phyloP scores from a whole-genome alignment of 2,113 vertebrate genomes.

The Dicrurus megarhynchus region DNA sequence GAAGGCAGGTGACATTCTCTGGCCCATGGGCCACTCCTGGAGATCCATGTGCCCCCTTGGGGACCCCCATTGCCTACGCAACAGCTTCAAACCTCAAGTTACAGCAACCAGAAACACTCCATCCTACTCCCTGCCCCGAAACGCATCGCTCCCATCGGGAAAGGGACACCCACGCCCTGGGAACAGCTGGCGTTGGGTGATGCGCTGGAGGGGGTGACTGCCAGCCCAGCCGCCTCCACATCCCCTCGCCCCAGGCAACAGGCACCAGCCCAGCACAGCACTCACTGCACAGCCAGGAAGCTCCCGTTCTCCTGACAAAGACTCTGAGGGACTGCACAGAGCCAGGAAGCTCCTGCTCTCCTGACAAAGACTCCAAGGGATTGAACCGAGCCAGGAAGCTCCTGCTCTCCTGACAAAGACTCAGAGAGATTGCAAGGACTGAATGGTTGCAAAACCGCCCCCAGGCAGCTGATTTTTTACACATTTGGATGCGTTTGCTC shows the following conservation, averaged over 20 bases:
- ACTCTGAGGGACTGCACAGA: fast-evolving
- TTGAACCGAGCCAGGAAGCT: background rate
- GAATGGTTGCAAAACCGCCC: fast-evolving
- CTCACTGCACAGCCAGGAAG: background rate
- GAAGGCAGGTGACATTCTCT: background rate
- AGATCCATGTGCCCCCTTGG: background rate
- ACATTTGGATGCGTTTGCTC: background rate
- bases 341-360: background rate
- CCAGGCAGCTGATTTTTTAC: background rate
- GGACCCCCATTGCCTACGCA: background rate
- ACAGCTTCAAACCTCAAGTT: background rate
- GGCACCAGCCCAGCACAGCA: background rate
- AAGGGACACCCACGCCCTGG: background rate
- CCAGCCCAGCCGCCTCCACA: background rate
- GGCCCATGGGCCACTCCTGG: background rate
- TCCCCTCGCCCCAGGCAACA: fast-evolving
- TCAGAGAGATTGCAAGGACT: background rate
- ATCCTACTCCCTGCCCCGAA: background rate
- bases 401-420: background rate
- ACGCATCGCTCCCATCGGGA: background rate
- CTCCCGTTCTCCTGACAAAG: background rate
- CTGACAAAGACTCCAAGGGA: background rate
- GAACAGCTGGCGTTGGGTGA: background rate
- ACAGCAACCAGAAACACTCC: background rate
- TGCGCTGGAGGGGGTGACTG: fast-evolving